These are phyloP conservation scores for Propsilocerus akamusi DNA, from an alignment of 1,140 invertebrate genomes.

Conservation along the genomic window DNA sequence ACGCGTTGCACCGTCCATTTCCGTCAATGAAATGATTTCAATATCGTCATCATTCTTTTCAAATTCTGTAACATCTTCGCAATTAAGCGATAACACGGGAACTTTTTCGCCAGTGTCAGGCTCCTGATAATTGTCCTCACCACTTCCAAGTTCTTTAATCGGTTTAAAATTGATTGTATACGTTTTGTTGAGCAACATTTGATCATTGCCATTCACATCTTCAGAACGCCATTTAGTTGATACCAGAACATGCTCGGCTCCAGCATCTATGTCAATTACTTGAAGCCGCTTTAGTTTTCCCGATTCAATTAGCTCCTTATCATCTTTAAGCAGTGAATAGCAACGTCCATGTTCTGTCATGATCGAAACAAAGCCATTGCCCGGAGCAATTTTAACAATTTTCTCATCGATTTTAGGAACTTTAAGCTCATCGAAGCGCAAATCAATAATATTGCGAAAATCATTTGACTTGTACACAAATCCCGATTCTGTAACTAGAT, in stretches of 20 bases:
- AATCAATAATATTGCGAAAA: conserved; percentile 18
- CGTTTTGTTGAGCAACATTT: neutral
- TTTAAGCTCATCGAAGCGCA: conserved; percentile 21
- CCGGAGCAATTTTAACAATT: conserved; percentile 19
- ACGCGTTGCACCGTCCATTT: neutral
- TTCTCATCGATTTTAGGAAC: conserved; percentile 24
- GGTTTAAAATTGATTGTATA: neutral
- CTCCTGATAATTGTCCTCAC: neutral
- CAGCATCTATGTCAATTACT: conserved; percentile 19
- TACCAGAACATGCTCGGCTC: conserved; percentile 20
- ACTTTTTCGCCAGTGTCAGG: neutral
- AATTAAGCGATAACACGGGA: too few species aligned
- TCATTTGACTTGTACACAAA: conserved; percentile 21
- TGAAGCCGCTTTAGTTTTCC: conserved; percentile 22
- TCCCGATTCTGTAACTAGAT: conserved; percentile 20
- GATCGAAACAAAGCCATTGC: conserved; percentile 22
- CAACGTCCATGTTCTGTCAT: conserved; percentile 20
- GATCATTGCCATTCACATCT: neutral
- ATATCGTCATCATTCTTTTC: neutral
- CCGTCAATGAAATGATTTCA: neutral
- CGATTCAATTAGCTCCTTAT: conserved; percentile 23
- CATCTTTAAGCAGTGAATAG: conserved; percentile 8
- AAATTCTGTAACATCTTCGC: too few species aligned
- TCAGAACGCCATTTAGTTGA: neutral
- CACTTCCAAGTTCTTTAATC: neutral